phyloP scores from a whole-genome alignment of 64 coral and sea anemone genomes.

The Montipora sp. region DNA sequence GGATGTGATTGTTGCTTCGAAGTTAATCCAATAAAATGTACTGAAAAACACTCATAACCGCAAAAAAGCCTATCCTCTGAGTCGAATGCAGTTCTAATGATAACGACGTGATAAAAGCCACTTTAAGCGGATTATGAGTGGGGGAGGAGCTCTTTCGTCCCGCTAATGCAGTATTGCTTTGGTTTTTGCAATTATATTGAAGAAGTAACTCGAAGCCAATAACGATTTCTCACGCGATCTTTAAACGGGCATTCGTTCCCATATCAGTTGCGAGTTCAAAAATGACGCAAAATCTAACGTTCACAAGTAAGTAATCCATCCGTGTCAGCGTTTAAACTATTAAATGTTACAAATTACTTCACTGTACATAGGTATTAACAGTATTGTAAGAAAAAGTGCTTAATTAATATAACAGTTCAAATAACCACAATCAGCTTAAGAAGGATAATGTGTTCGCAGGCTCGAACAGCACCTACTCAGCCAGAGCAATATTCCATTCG shows the following conservation, averaged over 20 bases:
- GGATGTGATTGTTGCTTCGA: no score
- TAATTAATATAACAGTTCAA: no score
- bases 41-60: neutral
- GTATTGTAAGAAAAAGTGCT: no score
- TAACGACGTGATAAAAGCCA: conserved; percentile 39
- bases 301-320: neutral
- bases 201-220: neutral
- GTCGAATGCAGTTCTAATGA: neutral
- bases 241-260: neutral
- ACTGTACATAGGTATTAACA: no score
- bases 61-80: neutral
- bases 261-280: neutral
- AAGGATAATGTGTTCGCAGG: no score
- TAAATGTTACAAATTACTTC: no score
- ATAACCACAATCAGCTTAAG: no score
- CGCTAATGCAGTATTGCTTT: neutral
- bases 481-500: no score
- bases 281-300: neutral
- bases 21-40: neutral
- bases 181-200: neutral
- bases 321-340: neutral
- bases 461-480: no score
- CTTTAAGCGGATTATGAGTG: conserved; percentile 5
- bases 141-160: conserved; percentile 7
- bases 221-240: conserved; percentile 26